A percentile compares a stretch with the other conserved stretches of the same genome.
Conservation (phyloP, 2,113 vertebrate species). For the Cyphomyrus discorhynchus region DNA sequence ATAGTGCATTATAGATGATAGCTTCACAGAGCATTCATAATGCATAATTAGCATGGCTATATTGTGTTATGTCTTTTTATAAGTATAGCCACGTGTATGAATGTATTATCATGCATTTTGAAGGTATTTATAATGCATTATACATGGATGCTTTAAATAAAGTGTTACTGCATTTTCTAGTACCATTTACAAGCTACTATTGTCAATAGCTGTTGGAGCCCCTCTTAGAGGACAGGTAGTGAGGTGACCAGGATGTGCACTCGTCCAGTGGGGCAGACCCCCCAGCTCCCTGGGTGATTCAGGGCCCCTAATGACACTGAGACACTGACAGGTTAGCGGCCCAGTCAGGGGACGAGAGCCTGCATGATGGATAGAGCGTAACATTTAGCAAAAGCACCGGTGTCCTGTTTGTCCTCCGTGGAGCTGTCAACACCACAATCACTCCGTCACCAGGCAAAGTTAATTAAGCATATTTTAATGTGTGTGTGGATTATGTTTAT, state of each 20-base stretch:
- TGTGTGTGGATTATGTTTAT: no score
- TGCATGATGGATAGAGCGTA: background rate
- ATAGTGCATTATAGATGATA: background rate
- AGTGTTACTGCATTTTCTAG: background rate
- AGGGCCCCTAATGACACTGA: background rate
- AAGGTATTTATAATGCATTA: no score
- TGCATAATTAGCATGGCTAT: no score
- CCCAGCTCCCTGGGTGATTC: background rate
- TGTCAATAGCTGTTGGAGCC: background rate
- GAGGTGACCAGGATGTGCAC: background rate
- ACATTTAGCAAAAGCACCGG: background rate
- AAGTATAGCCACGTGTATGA: no score
- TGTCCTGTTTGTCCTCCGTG: background rate
- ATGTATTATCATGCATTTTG: no score
- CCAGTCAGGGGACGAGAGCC: background rate
- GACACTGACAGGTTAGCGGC: background rate
- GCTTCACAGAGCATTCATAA: background rate
- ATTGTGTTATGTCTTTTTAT: no score
- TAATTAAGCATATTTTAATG: background rate
- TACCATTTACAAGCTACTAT: background rate
- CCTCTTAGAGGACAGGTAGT: background rate
- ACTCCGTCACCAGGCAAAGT: background rate
- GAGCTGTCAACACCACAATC: background rate
- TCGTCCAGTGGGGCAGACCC: background rate
- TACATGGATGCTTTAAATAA: no score